phyloP scores from a whole-genome alignment of 2,888 invertebrate genomes.

The Agapostemon virescens region DNA sequence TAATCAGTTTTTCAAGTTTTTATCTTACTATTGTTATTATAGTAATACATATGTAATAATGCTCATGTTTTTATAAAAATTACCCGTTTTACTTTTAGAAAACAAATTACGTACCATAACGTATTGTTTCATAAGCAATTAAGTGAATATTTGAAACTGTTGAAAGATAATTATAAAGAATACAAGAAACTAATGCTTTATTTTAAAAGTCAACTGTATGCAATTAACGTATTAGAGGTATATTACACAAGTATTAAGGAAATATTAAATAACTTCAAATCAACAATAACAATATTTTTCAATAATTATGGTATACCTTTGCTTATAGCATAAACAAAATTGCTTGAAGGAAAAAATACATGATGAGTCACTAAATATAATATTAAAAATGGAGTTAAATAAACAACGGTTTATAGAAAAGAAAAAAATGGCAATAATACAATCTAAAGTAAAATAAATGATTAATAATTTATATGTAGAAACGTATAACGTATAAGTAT shows the following conservation, averaged over 20 bases:
- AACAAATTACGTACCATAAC: conserved; percentile 56
- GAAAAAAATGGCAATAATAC: conserved; percentile 24
- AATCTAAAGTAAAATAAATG: conserved; percentile 37
- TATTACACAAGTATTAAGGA: background rate
- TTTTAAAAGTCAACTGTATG: conserved; percentile 29
- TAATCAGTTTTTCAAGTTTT: conserved; percentile 53
- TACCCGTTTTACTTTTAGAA: conserved; percentile 49
- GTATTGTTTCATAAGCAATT: conserved; percentile 55
- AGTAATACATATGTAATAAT: background rate
- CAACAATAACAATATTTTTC: background rate
- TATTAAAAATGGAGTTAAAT: conserved; percentile 27
- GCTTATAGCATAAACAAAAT: conserved; percentile 12
- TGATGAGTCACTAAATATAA: conserved; percentile 11
- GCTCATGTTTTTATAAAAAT: background rate
- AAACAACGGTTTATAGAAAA: conserved; percentile 29
- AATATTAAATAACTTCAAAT: background rate
- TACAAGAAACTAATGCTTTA: conserved; percentile 27
- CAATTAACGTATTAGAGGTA: conserved; percentile 32
- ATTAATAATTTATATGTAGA: background rate
- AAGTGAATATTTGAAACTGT: conserved; percentile 26
- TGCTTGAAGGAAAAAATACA: background rate
- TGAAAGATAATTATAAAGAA: conserved; percentile 41
- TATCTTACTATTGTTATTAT: background rate
- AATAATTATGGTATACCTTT: conserved; percentile 8
- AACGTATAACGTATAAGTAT: no score